Percentiles rank a stretch among this genome's conserved stretches.
These are phyloP conservation scores for Gymnorhina tibicen DNA, from an alignment of 2,113 vertebrate genomes.

Conservation along the genomic window DNA sequence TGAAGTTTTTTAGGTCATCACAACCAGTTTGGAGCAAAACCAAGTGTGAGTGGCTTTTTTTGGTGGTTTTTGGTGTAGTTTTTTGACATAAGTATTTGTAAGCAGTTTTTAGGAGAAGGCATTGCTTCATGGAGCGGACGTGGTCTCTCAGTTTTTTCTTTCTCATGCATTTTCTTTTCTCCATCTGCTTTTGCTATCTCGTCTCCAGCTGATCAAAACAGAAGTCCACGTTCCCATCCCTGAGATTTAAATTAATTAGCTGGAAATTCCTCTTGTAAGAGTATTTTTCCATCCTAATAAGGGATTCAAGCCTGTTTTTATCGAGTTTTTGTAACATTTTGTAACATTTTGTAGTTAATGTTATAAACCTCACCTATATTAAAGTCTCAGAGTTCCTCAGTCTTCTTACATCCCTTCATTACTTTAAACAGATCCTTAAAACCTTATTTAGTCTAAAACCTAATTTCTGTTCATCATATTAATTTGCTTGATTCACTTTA, in stretches of 20 bases:
- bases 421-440: neutral
- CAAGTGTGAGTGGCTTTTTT: rapidly evolving
- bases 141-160: neutral
- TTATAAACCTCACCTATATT: neutral
- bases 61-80: rapidly evolving
- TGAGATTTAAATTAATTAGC: neutral
- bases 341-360: neutral
- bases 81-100: neutral
- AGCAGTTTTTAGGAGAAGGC: neutral
- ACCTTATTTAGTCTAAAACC: neutral
- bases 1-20: neutral
- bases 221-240: neutral
- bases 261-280: neutral
- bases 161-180: neutral
- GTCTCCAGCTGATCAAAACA: neutral
- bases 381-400: neutral
- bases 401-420: neutral
- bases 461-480: neutral
- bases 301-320: neutral
- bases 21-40: neutral
- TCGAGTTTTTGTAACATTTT: neutral
- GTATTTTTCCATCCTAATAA: neutral
- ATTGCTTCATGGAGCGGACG: rapidly evolving
- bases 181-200: neutral
- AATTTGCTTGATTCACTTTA: neutral